These are phyloP conservation scores for Virgularia gustaviana DNA, from an alignment of 92 coral and sea anemone species.

Conservation along the genomic window DNA sequence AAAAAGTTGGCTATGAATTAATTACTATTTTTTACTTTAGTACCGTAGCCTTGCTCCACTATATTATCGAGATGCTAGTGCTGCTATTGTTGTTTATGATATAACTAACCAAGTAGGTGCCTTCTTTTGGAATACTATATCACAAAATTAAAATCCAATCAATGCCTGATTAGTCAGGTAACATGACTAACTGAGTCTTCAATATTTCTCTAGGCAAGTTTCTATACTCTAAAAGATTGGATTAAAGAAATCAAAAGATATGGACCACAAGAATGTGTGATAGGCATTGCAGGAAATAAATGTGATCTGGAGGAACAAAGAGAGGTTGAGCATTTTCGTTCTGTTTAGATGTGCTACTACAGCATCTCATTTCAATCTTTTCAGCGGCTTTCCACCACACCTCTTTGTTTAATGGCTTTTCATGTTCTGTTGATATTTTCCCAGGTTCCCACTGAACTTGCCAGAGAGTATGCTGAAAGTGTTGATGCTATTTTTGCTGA, in stretches of 20 bases:
- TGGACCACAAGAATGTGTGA: constrained; percentile 86
- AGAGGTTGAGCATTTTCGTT: constrained; percentile 69
- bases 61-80: constrained; percentile 97
- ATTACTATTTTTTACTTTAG: constrained; percentile 36
- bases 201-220: constrained; percentile 44
- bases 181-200: neutral
- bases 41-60: constrained; percentile 95
- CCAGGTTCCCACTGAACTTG: constrained; percentile 73
- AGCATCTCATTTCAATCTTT: neutral
- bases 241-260: constrained; percentile 81
- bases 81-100: constrained; percentile 96
- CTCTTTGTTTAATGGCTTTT: neutral
- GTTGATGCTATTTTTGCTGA: constrained; percentile 93
- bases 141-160: no score
- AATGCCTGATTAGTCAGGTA: no score
- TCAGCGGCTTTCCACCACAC: neutral
- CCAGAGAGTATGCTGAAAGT: constrained; percentile 87
- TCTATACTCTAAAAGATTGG: constrained; percentile 91
- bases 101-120: constrained; percentile 84
- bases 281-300: constrained; percentile 97
- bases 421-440: neutral
- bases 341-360: neutral
- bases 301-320: constrained; percentile 92
- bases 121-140: neutral
- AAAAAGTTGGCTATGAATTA: neutral